Conservation (phyloP, 2,797 vertebrate species). For the Vireo griseus region DNA sequence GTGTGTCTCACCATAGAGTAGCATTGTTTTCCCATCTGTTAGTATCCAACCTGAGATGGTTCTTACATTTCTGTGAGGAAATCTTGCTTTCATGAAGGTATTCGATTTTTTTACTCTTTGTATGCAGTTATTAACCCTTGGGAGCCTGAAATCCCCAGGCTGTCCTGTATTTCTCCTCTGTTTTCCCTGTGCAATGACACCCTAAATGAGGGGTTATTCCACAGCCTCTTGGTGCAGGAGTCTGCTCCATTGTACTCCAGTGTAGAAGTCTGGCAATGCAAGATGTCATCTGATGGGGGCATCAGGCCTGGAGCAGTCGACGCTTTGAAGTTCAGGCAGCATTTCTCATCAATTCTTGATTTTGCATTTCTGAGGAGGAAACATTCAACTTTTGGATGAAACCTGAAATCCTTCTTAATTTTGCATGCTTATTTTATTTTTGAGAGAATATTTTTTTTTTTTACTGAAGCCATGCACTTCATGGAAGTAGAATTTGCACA, state of each 20-base stretch:
- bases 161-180: background rate
- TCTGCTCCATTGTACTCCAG: accelerated
- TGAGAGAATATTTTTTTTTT: background rate
- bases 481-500: background rate
- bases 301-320: background rate
- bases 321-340: background rate
- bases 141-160: background rate
- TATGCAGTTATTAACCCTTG: background rate
- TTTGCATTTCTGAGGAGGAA: background rate
- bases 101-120: background rate
- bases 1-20: background rate
- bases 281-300: background rate
- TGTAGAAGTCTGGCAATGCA: background rate
- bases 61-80: background rate
- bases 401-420: background rate
- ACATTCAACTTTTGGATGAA: background rate
- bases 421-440: background rate
- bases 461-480: background rate
- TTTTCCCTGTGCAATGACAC: background rate
- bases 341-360: background rate
- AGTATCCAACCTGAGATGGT: background rate
- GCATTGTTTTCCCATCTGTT: background rate
- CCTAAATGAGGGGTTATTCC: background rate
- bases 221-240: background rate
- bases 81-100: background rate